A percentile compares a stretch with the other conserved stretches of the same genome.
Evolutionary conservation across 1,140 invertebrate genomes (phyloP).

Genomic region (Microplitis demolitor): DNA sequence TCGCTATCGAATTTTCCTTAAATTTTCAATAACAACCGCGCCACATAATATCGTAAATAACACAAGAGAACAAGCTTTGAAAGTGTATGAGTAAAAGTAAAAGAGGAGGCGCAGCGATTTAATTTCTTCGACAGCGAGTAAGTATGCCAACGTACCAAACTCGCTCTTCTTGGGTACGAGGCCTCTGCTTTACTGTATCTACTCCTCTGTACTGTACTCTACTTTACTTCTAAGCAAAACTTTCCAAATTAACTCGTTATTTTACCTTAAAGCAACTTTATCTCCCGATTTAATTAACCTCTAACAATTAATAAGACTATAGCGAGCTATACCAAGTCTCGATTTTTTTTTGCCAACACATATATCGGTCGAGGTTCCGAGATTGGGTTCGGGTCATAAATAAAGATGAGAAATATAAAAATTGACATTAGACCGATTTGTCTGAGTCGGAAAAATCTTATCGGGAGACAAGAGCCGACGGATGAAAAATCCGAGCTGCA

Average conservation of each 20-base stretch:
- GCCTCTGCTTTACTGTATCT: too few relatives aligned
- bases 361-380: too few relatives aligned
- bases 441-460: too few relatives aligned
- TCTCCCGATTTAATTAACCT: slow-evolving; percentile 33
- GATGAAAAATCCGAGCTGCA: too few relatives aligned
- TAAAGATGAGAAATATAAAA: too few relatives aligned
- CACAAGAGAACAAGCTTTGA: slow-evolving; percentile 4
- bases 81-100: neutral
- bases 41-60: slow-evolving; percentile 13
- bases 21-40: neutral
- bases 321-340: too few relatives aligned
- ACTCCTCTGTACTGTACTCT: too few relatives aligned
- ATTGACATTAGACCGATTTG: too few relatives aligned
- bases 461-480: too few relatives aligned
- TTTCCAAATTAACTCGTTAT: slow-evolving; percentile 32
- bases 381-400: too few relatives aligned
- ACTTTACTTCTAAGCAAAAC: slow-evolving; percentile 4
- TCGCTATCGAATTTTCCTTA: neutral
- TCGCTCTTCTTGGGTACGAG: too few relatives aligned
- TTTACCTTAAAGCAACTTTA: slow-evolving; percentile 20
- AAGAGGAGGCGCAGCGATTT: slow-evolving; percentile 13
- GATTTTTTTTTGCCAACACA: too few relatives aligned
- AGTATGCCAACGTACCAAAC: neutral
- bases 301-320: slow-evolving; percentile 10
- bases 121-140: slow-evolving; percentile 27